Evolutionary conservation across 2,888 invertebrate genomes (phyloP).

Genomic region (Colletes collaris): DNA sequence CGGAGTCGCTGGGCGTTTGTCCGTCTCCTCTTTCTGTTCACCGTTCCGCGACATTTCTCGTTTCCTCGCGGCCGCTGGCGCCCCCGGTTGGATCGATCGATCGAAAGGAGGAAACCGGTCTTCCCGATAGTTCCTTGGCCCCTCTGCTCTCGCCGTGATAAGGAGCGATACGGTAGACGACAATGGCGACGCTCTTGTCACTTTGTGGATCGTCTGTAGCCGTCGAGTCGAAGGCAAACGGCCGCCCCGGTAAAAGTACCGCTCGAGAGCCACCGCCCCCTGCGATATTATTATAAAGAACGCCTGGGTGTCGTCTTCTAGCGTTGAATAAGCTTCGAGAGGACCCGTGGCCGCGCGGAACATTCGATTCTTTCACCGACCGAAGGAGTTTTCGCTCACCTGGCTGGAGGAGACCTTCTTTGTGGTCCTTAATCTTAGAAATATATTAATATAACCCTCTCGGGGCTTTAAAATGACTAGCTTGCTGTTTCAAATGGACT

Average conservation of each 20-base stretch:
- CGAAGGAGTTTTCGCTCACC: too few species aligned
- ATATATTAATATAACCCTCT: too few species aligned
- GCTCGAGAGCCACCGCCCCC: constrained; percentile 1
- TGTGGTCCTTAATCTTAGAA: too few species aligned
- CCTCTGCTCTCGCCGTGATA: constrained; percentile 19
- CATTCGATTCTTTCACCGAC: background rate
- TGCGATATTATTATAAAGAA: constrained; percentile 41
- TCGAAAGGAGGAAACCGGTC: constrained; percentile 55
- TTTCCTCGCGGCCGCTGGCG: constrained; percentile 41
- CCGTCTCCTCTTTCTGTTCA: constrained; percentile 38
- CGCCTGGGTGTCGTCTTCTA: background rate
- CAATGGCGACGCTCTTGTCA: constrained; percentile 51
- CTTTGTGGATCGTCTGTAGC: constrained; percentile 31
- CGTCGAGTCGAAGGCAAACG: constrained; percentile 13
- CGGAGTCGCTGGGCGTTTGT: constrained; percentile 22
- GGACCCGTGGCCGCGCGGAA: background rate
- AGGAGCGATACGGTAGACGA: constrained; percentile 41
- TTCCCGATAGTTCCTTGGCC: constrained; percentile 48
- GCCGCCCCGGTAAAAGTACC: constrained; percentile 6
- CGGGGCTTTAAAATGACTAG: too few species aligned
- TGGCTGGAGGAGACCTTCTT: too few species aligned
- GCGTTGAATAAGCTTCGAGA: background rate
- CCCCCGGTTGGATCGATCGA: constrained; percentile 56
- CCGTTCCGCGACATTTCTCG: constrained; percentile 54
- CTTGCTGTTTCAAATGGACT: too few species aligned